phyloP scores from a whole-genome alignment of 2,113 vertebrate species.

The Taxidea taxus region DNA sequence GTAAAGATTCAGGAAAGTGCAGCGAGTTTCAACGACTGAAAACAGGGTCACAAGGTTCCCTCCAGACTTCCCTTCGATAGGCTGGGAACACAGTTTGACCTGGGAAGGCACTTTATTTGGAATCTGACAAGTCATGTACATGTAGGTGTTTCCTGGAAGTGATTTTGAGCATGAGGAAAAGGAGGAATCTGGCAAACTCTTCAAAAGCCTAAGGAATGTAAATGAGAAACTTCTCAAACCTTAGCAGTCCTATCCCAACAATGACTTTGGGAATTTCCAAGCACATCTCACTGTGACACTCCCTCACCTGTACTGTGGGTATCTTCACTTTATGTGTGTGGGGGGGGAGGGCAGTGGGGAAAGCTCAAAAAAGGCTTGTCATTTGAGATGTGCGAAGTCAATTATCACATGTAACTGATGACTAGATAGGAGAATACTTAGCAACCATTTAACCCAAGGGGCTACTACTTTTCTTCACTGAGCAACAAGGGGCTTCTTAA shows the following conservation, averaged over 20 bases:
- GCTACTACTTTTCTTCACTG: constrained; percentile 48
- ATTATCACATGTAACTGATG: constrained; percentile 67
- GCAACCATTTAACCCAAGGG: constrained; percentile 63
- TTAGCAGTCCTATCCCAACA: not conserved
- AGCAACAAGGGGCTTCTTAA: constrained; percentile 44
- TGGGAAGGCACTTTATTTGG: not conserved
- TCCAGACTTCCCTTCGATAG: not conserved
- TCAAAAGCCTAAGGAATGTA: constrained; percentile 20
- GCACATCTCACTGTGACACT: not conserved
- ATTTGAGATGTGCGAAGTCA: constrained; percentile 65
- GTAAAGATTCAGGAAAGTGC: not conserved
- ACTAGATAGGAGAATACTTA: constrained; percentile 73
- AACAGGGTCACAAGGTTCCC: not conserved
- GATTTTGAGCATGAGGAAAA: not conserved
- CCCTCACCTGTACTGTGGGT: not conserved
- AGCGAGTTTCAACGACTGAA: not conserved
- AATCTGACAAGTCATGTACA: not conserved
- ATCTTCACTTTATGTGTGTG: not conserved
- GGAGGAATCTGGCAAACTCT: not conserved
- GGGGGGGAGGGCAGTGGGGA: not conserved
- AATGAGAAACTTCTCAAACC: not conserved
- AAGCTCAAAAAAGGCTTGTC: constrained; percentile 65
- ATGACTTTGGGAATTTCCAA: not conserved
- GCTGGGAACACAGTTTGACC: not conserved
- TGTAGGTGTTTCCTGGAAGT: not conserved